Conservation (phyloP, 2,888 invertebrate genomes). For the Epirrhoe alternata region DNA sequence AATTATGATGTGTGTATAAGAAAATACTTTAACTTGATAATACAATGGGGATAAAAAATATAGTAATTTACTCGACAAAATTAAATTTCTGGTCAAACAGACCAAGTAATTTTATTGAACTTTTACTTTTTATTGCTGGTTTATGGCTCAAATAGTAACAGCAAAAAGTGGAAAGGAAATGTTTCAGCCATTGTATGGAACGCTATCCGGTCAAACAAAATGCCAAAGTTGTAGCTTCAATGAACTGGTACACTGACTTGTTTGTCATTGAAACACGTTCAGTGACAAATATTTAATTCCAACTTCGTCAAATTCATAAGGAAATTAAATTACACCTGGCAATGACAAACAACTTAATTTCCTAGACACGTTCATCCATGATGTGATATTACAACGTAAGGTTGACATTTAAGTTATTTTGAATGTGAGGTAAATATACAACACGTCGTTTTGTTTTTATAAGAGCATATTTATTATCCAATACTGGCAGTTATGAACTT, state of each 20-base stretch:
- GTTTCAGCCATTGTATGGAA: slow-evolving; percentile 2
- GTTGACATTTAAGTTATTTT: slow-evolving; percentile 34
- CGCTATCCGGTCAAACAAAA: slow-evolving; percentile 9
- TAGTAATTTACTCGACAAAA: background rate
- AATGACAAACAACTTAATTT: slow-evolving; percentile 39
- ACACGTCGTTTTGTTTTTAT: slow-evolving; percentile 22
- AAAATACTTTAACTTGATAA: background rate
- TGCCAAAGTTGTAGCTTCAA: slow-evolving; percentile 10
- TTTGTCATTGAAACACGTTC: slow-evolving; percentile 7
- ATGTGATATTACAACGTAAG: slow-evolving; percentile 23
- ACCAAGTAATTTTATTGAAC: slow-evolving; percentile 10
- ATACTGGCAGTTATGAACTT: slow-evolving; percentile 20
- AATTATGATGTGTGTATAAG: background rate
- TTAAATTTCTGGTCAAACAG: slow-evolving; percentile 11
- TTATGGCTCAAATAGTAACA: slow-evolving; percentile 1
- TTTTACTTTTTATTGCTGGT: slow-evolving; percentile 7
- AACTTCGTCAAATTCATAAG: background rate
- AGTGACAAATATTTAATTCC: slow-evolving; percentile 19
- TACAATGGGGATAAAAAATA: background rate
- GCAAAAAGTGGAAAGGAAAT: slow-evolving; percentile 15
- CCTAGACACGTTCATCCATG: slow-evolving; percentile 30
- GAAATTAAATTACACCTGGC: slow-evolving; percentile 27
- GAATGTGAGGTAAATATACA: slow-evolving; percentile 31
- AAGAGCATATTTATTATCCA: slow-evolving; percentile 24
- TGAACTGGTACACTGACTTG: slow-evolving; percentile 1